phyloP scores from a whole-genome alignment of 2,888 invertebrate species.

The Tetrapedia diversipes region DNA sequence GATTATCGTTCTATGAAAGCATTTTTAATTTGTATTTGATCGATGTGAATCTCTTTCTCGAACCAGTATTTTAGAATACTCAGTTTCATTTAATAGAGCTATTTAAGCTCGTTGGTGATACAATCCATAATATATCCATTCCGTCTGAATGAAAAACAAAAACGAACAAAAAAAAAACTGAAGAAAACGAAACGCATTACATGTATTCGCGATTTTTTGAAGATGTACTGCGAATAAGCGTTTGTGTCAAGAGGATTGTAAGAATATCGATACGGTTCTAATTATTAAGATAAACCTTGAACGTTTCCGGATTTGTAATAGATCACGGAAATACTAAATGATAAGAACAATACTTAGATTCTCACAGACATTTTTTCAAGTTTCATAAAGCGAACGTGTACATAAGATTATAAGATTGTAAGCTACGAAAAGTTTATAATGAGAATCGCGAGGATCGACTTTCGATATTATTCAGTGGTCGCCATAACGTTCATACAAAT shows the following conservation, averaged over 20 bases:
- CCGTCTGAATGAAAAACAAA: constrained; percentile 60
- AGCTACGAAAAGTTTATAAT: constrained; percentile 53
- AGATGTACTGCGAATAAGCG: constrained; percentile 29
- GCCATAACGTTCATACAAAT: constrained; percentile 34
- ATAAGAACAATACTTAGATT: constrained; percentile 59
- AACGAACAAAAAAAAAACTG: constrained; percentile 17
- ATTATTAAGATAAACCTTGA: constrained; percentile 47
- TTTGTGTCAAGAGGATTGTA: constrained; percentile 28
- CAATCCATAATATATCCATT: constrained; percentile 65
- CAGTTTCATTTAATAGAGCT: constrained; percentile 33
- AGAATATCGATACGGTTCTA: constrained; percentile 51
- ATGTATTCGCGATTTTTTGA: constrained; percentile 51
- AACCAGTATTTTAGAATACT: constrained; percentile 46
- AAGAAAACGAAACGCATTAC: constrained; percentile 44
- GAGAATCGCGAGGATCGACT: constrained; percentile 40
- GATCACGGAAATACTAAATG: constrained; percentile 42
- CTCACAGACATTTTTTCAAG: constrained; percentile 50
- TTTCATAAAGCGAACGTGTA: constrained; percentile 65
- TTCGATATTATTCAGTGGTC: constrained; percentile 45
- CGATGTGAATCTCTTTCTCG: constrained; percentile 28
- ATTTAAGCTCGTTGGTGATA: constrained; percentile 59
- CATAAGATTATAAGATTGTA: constrained; percentile 65
- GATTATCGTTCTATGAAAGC: background rate
- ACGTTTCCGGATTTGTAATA: constrained; percentile 19
- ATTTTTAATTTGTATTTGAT: constrained; percentile 19